Conservation (phyloP, 1,140 invertebrate genomes). For the Calephelis virginiensis region DNA sequence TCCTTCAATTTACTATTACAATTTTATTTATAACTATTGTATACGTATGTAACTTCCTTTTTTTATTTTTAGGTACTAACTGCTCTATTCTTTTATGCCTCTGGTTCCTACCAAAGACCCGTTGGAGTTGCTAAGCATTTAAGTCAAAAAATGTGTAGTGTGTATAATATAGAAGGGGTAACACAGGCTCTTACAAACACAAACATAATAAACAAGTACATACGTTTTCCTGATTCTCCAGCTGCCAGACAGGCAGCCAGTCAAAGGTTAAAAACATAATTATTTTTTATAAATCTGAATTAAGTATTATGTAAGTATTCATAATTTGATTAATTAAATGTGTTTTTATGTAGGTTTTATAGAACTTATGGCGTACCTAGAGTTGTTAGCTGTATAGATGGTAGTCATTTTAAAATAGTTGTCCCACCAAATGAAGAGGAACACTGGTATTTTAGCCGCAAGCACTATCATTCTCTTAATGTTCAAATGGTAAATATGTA, state of each 20-base stretch:
- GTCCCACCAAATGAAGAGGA: no score
- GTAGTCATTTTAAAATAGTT: no score
- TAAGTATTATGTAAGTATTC: no score
- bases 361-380: no score
- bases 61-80: conserved; percentile 21
- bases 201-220: conserved; percentile 23
- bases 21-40: neutral
- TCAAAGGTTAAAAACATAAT: conserved; percentile 15
- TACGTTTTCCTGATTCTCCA: conserved; percentile 23
- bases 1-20: neutral
- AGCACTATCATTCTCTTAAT: no score
- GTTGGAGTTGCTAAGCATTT: conserved; percentile 24
- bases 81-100: conserved; percentile 27
- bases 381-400: no score
- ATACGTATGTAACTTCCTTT: neutral
- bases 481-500: no score
- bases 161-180: conserved; percentile 24
- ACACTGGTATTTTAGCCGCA: no score
- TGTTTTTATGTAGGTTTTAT: neutral
- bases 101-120: conserved; percentile 22
- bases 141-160: conserved; percentile 28
- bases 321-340: no score
- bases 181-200: conserved; percentile 21
- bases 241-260: conserved; percentile 22
- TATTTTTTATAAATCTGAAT: no score